Evolutionary conservation across 2,113 vertebrate species (phyloP).

Genomic region (Petaurus breviceps): DNA sequence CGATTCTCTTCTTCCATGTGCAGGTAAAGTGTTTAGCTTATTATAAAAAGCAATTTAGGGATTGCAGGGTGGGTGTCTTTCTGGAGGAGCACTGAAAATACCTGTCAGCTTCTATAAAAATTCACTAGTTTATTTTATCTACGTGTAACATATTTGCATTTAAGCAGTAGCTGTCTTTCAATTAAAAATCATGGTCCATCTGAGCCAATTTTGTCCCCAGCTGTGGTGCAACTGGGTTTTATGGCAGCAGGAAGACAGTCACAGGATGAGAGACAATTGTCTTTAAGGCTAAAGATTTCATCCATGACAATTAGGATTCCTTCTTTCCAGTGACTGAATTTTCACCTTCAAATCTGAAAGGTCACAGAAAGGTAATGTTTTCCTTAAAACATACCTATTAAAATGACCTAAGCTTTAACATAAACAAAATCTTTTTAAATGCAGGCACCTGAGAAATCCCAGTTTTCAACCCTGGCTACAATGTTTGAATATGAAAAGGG

Average conservation of each 20-base stretch:
- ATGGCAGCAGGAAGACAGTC: slow-evolving; percentile 60
- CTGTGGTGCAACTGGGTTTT: slow-evolving; percentile 51
- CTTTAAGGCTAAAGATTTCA: slow-evolving; percentile 82
- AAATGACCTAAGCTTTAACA: slow-evolving; percentile 90
- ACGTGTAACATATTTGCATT: slow-evolving; percentile 52
- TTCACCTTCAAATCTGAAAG: slow-evolving; percentile 93
- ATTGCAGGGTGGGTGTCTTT: slow-evolving; percentile 10
- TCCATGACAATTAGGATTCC: slow-evolving; percentile 83
- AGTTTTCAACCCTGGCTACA: slow-evolving; percentile 83
- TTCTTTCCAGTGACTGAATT: slow-evolving; percentile 90
- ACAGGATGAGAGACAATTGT: slow-evolving; percentile 74
- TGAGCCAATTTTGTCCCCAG: slow-evolving; percentile 19
- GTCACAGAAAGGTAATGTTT: slow-evolving; percentile 96
- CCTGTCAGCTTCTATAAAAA: slow-evolving; percentile 52
- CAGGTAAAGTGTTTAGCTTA: slow-evolving; percentile 56
- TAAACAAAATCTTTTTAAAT: slow-evolving; percentile 92
- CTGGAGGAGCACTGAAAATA: slow-evolving; percentile 34
- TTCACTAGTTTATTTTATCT: slow-evolving; percentile 62
- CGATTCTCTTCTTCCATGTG: slow-evolving; percentile 50
- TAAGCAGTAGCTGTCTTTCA: slow-evolving; percentile 48
- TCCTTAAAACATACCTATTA: slow-evolving; percentile 95
- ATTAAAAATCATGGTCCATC: slow-evolving; percentile 44
- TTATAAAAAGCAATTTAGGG: slow-evolving; percentile 57
- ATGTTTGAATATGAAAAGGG: slow-evolving; percentile 84
- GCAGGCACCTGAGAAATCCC: slow-evolving; percentile 90